Evolutionary conservation across 2,113 vertebrate genomes (phyloP).

Genomic region (Salvelinus fontinalis): DNA sequence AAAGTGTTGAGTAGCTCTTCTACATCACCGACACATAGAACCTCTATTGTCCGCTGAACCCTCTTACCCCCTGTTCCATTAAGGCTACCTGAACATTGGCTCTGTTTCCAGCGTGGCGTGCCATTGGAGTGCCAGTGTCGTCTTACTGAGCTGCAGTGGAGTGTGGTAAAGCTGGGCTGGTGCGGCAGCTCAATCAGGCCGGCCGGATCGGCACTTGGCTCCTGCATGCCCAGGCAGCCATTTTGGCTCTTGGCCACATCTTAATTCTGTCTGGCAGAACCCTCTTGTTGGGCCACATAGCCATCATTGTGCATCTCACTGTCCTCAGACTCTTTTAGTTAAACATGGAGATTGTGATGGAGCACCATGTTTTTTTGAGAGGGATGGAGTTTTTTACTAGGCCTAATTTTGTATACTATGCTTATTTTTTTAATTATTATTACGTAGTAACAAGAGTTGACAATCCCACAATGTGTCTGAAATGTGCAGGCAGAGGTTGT

Average conservation of each 20-base stretch:
- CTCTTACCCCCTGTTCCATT: conserved; percentile 4
- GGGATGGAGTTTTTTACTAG: neutral
- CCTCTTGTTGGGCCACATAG: conserved; percentile 81
- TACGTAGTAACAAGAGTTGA: neutral
- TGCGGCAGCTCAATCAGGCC: conserved; percentile 36
- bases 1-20: conserved; percentile 12
- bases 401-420: neutral
- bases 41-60: conserved; percentile 25
- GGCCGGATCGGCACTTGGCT: conserved; percentile 47
- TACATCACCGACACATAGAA: neutral
- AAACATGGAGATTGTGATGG: conserved; percentile 77
- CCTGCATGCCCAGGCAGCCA: conserved; percentile 71
- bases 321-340: conserved; percentile 77
- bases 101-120: conserved; percentile 39
- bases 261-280: conserved; percentile 79
- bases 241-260: conserved; percentile 79
- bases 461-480: neutral
- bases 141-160: conserved; percentile 57
- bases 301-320: conserved; percentile 79
- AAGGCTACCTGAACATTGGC: conserved; percentile 14
- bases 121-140: conserved; percentile 51
- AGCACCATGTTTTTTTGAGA: neutral
- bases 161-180: conserved; percentile 36
- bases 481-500: neutral
- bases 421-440: neutral